These are phyloP conservation scores for Caiman crocodilus DNA, from an alignment of 2,797 vertebrate genomes.

Conservation along the genomic window DNA sequence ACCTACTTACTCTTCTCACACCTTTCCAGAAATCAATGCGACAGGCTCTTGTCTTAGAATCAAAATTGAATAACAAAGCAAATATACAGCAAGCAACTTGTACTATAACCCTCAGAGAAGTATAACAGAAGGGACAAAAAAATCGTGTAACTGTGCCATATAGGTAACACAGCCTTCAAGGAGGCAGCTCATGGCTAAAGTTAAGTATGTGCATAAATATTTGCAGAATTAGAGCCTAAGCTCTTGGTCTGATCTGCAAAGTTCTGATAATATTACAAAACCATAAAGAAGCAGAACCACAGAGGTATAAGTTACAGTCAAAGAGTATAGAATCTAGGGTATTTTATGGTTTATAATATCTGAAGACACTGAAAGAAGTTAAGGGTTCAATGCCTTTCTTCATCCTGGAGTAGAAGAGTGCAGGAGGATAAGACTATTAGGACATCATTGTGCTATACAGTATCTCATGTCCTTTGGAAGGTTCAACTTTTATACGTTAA, in stretches of 20 bases:
- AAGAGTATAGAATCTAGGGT: not conserved
- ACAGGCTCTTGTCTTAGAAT: conserved; percentile 40
- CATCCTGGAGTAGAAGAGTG: not conserved
- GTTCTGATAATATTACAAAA: not conserved
- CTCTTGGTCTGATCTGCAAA: conserved; percentile 9
- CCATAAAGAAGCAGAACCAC: not conserved
- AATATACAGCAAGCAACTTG: conserved; percentile 45
- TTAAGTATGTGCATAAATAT: conserved; percentile 1
- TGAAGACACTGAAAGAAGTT: not conserved
- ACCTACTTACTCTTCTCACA: conserved; percentile 18
- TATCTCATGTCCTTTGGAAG: not conserved
- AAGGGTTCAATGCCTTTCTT: not conserved
- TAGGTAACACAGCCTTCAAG: conserved; percentile 30
- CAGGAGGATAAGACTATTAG: not conserved
- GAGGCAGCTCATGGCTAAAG: conserved; percentile 7
- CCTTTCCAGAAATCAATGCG: conserved; percentile 65
- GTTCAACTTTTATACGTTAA: conserved; percentile 7
- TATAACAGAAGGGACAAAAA: conserved; percentile 37
- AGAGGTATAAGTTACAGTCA: not conserved
- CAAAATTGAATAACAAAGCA: conserved; percentile 59
- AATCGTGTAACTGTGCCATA: conserved; percentile 30
- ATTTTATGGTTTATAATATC: not conserved
- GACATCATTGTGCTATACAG: not conserved
- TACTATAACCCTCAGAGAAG: not conserved
- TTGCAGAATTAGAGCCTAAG: not conserved